Base-by-base conservation (phyloP, 2,113 vertebrate genomes). In the Micronycteris hirsuta region DNA sequence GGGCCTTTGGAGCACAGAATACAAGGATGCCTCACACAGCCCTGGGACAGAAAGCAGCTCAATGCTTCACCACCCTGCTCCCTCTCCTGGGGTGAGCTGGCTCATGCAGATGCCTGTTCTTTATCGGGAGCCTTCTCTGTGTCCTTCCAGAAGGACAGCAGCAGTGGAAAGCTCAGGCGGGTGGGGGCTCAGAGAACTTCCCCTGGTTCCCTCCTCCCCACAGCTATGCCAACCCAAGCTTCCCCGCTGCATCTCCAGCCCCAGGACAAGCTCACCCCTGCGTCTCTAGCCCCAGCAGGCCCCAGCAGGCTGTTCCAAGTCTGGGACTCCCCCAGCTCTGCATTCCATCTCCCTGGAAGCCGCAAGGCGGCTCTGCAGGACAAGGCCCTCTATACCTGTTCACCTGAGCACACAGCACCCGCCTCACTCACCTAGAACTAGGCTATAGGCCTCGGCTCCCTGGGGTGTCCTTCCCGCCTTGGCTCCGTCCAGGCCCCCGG, bases 361-460 rank as follows among this genome's bases (percentile, higher is more conserved):
- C 38, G 2, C 49, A 88, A n/a, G 1, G 73, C 88, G 31, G 15
- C 13, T n/a, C 5, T 56, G 36, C 9, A 4, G 16, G n/a, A 65
- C 49, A 0, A 19, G 3, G 13, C 13, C 11, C 54, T 43, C 28
- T 81, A 28, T 19, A 24, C 1, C 5, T 22, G 26, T 36, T 70
- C 33, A 33, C 70, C 45, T 43, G n/a, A 24, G 16, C 41, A 5
- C 28, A 1, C 6, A 17, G 38, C 36, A 20, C 65, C 1, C 14
- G 43, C 56, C 24, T 41, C n/a, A 89, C 97, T 97, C 89, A 98
- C 97, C 97, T 56, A 98, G 52, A 88, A 97, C 70, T 22, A 61
- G 0, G 10, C 65, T 33, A 31, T 68, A 36, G 3, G 96, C 82
- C 78, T 93, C 71, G 0, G 86, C 85, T 9, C 68, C 88, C 9